These are phyloP conservation scores for Ibidorhyncha struthersii DNA, from an alignment of 2,113 vertebrate species.

Conservation along the genomic window DNA sequence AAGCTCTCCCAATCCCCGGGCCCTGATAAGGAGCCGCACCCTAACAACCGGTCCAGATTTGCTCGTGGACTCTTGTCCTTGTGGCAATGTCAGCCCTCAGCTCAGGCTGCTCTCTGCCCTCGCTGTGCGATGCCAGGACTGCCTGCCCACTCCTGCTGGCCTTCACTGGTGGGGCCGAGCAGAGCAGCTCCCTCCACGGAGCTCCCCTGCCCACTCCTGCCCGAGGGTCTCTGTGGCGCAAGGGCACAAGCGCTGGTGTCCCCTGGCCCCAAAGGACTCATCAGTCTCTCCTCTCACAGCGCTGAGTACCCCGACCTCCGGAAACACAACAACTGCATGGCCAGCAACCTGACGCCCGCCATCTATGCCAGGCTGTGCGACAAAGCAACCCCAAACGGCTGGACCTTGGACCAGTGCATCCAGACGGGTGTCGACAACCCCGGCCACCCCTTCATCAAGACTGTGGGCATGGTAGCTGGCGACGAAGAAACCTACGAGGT, in stretches of 20 bases:
- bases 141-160: background rate
- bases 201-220: no score
- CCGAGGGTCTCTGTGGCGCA: background rate
- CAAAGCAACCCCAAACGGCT: constrained; percentile 90
- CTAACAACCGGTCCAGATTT: background rate
- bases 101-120: background rate
- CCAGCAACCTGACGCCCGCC: constrained; percentile 89
- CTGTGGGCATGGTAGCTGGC: constrained; percentile 91
- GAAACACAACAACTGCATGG: constrained; percentile 99
- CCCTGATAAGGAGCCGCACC: constrained; percentile 27
- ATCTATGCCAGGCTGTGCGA: constrained; percentile 91
- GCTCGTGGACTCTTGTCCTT: background rate
- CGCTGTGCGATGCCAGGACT: fast-evolving
- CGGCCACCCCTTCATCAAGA: constrained; percentile 96
- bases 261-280: background rate
- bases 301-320: constrained; percentile 96
- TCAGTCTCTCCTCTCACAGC: constrained; percentile 62
- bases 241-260: background rate
- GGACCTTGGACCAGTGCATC: constrained; percentile 94
- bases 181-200: background rate
- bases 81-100: background rate
- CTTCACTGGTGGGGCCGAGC: background rate
- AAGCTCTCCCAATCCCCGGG: background rate
- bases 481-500: constrained; percentile 98
- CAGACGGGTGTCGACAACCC: constrained; percentile 98